Conservation (phyloP, 2,113 vertebrate species). For the Crotalus tigris region DNA sequence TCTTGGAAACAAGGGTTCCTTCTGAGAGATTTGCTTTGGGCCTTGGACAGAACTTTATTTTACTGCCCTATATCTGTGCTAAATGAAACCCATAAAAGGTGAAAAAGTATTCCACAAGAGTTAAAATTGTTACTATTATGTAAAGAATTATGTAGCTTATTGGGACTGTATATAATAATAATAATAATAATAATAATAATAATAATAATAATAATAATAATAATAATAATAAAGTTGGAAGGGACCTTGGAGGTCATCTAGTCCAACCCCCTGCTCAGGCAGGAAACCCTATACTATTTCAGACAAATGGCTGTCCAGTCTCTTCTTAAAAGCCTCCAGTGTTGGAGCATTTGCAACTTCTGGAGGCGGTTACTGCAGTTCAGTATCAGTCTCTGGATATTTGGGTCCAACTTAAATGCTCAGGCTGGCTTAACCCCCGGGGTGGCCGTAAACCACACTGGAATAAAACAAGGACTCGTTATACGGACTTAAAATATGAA, state of each 20-base stretch:
- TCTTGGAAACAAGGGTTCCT: neutral
- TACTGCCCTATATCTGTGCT: neutral
- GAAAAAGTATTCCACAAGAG: neutral
- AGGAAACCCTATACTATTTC: too few species aligned
- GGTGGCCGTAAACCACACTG: neutral
- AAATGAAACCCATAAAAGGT: neutral
- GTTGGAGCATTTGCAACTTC: too few species aligned
- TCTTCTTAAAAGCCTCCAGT: too few species aligned
- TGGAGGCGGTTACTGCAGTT: neutral
- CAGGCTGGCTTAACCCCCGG: neutral
- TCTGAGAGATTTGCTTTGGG: neutral
- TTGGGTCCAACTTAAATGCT: neutral
- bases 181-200: too few species aligned
- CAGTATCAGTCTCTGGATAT: neutral
- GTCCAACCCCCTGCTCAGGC: too few species aligned
- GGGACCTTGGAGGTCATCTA: too few species aligned
- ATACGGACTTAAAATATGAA: neutral
- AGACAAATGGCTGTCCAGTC: too few species aligned
- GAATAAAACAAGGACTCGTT: neutral
- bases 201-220: too few species aligned
- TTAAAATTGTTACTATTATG: neutral
- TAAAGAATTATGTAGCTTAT: neutral
- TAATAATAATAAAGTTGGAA: too few species aligned
- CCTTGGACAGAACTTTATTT: neutral
- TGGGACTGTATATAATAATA: neutral